Conservation (phyloP, 2,113 vertebrate genomes). For the Ciconia stormi region DNA sequence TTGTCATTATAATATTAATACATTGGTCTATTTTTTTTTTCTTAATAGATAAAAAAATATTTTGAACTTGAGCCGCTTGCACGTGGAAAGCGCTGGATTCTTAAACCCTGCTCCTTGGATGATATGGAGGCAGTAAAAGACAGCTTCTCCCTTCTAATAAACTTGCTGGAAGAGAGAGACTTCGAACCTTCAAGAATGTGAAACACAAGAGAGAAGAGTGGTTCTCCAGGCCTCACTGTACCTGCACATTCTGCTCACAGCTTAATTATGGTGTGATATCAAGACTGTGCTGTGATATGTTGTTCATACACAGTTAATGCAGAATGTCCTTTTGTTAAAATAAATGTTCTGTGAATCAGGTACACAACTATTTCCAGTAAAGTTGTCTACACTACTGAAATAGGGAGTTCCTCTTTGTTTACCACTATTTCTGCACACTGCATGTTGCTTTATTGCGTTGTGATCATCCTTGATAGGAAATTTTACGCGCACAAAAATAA, state of each 20-base stretch:
- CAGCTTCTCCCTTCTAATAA: conserved; percentile 91
- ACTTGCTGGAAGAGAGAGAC: conserved; percentile 92
- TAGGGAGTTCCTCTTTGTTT: conserved; percentile 68
- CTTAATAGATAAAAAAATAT: conserved; percentile 92
- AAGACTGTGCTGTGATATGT: conserved; percentile 32
- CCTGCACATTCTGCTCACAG: conserved; percentile 50
- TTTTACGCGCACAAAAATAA: conserved; percentile 1
- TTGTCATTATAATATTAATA: background rate
- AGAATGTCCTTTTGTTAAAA: conserved; percentile 50
- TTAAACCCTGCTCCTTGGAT: conserved; percentile 89
- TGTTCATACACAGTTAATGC: conserved; percentile 29
- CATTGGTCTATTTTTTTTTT: background rate
- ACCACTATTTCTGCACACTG: conserved; percentile 59
- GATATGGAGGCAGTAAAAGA: conserved; percentile 90
- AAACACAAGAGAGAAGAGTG: conserved; percentile 52
- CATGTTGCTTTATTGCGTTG: conserved; percentile 54
- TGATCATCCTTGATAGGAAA: conserved; percentile 13
- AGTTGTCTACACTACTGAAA: conserved; percentile 76
- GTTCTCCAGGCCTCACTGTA: conserved; percentile 34
- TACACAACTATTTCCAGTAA: conserved; percentile 47
- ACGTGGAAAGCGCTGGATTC: conserved; percentile 93
- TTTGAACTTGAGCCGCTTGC: conserved; percentile 97
- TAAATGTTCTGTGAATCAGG: conserved; percentile 58
- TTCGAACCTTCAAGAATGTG: conserved; percentile 88
- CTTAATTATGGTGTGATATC: conserved; percentile 52